Evolutionary conservation across 2,797 vertebrate species (phyloP).

Genomic region (Falco biarmicus): DNA sequence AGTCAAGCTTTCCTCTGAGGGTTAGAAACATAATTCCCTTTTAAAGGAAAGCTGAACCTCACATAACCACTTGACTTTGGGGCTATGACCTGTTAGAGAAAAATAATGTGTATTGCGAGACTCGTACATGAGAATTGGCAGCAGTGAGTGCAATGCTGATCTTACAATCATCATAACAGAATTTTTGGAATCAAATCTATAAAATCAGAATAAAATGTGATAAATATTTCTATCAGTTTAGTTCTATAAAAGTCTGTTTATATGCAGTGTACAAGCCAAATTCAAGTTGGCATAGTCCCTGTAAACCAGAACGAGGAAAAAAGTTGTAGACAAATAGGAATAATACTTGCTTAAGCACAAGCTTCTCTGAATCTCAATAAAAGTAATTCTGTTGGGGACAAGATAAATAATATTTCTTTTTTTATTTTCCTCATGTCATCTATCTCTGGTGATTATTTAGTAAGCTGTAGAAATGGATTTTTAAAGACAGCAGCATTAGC

Average conservation of each 20-base stretch:
- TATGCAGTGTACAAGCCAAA: not conserved
- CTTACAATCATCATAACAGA: not conserved
- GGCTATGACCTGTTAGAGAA: not conserved
- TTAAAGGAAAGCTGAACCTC: slow-evolving; percentile 3
- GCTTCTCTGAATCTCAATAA: not conserved
- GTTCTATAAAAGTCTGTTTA: not conserved
- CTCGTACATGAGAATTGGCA: not conserved
- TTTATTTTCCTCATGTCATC: not conserved
- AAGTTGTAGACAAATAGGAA: not conserved
- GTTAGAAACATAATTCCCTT: not conserved
- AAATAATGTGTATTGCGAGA: not conserved
- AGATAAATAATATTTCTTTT: not conserved
- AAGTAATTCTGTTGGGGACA: not conserved
- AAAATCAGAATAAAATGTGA: slow-evolving; percentile 24
- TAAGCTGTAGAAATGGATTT: not conserved
- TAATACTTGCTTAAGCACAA: not conserved
- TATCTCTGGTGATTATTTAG: not conserved
- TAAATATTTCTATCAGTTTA: slow-evolving; percentile 5
- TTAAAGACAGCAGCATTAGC: not conserved
- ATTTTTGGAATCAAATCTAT: slow-evolving; percentile 15
- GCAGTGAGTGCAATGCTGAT: not conserved
- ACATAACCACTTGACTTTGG: not conserved
- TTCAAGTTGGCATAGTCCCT: not conserved
- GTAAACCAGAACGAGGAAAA: not conserved
- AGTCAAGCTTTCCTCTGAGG: not conserved